A percentile compares a stretch with the other conserved stretches of the same genome.
These are phyloP conservation scores for Acrossocheilus fasciatus DNA, from an alignment of 2,797 vertebrate species.

Conservation along the genomic window DNA sequence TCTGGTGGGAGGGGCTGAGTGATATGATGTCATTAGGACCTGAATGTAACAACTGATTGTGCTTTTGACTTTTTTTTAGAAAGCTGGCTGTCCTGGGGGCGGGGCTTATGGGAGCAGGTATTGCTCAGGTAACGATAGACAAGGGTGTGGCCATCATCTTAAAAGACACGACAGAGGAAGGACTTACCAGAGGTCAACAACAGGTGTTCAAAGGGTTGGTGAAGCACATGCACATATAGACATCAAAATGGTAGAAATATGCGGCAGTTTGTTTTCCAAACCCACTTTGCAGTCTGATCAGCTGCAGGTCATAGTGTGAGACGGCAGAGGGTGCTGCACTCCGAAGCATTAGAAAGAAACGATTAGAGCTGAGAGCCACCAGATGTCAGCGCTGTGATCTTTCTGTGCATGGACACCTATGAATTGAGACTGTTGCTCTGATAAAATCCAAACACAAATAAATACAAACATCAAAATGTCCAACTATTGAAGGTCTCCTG, in stretches of 20 bases:
- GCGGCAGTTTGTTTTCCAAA: neutral
- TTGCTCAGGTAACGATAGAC: slow-evolving; percentile 85
- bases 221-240: neutral
- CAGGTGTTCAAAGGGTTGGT: slow-evolving; percentile 86
- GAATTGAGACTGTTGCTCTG: too few species aligned
- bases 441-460: neutral
- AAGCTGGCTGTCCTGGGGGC: slow-evolving; percentile 84
- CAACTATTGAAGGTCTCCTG: neutral
- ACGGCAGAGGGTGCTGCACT: slow-evolving; percentile 9
- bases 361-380: neutral
- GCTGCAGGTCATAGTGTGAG: neutral
- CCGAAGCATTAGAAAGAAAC: neutral
- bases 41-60: slow-evolving; percentile 5
- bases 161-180: slow-evolving; percentile 80
- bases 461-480: neutral
- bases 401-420: neutral
- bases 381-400: slow-evolving; percentile 2
- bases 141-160: slow-evolving; percentile 82
- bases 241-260: neutral
- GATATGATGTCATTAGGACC: neutral
- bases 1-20: slow-evolving; percentile 30
- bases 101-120: slow-evolving; percentile 88
- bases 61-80: slow-evolving; percentile 65
- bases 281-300: neutral
- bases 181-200: slow-evolving; percentile 82